These are phyloP conservation scores for Phoenicopterus ruber DNA, from an alignment of 2,113 vertebrate genomes.

Conservation along the genomic window DNA sequence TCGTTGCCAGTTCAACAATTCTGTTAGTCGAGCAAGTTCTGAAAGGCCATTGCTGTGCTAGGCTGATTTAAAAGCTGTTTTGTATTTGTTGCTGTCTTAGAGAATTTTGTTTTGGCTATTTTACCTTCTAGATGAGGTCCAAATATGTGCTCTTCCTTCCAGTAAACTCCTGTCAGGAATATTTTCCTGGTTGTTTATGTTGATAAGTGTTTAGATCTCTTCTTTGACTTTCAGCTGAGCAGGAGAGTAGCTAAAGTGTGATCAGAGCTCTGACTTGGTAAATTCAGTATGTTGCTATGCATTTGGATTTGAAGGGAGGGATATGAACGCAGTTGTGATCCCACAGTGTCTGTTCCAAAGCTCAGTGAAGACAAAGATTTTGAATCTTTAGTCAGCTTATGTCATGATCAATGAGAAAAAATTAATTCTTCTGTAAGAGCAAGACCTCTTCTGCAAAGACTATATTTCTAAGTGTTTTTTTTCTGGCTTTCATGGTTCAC, in stretches of 20 bases:
- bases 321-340: neutral
- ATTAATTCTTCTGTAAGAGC: neutral
- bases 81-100: neutral
- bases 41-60: neutral
- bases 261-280: neutral
- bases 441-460: neutral
- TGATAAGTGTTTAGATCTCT: neutral
- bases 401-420: neutral
- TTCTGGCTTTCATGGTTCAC: neutral
- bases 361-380: neutral
- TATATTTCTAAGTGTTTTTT: neutral
- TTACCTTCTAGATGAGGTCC: neutral
- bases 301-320: neutral
- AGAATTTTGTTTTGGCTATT: neutral
- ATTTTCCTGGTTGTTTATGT: neutral
- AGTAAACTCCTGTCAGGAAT: neutral
- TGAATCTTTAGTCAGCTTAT: neutral
- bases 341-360: neutral
- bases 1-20: neutral
- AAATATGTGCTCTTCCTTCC: neutral
- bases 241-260: neutral
- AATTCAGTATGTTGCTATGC: neutral
- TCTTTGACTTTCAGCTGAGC: neutral
- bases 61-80: neutral
- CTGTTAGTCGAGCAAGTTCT: neutral